phyloP scores from a whole-genome alignment of 2,113 vertebrate genomes.

The Triplophysa rosa region DNA sequence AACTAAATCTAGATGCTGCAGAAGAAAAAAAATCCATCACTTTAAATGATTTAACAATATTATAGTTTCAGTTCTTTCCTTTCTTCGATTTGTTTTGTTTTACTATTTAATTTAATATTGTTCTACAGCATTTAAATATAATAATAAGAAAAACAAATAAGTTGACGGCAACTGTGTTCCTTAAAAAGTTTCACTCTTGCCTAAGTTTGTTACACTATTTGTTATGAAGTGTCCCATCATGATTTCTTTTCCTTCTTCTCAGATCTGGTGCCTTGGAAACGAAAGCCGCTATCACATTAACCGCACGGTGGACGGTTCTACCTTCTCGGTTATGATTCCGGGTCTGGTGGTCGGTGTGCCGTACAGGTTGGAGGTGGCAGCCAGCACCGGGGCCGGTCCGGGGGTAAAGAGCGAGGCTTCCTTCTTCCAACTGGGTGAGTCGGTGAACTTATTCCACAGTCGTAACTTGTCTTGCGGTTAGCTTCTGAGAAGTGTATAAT shows the following conservation, averaged over 20 bases:
- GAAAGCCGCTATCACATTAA: conserved; percentile 95
- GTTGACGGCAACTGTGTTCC: not conserved
- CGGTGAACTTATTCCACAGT: not conserved
- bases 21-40: no score
- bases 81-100: no score
- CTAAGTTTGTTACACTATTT: not conserved
- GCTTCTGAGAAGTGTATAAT: not conserved
- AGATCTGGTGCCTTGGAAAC: conserved; percentile 98
- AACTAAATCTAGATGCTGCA: no score
- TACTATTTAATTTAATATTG: no score
- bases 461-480: conserved; percentile 23
- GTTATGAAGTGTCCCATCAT: not conserved
- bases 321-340: conserved; percentile 87
- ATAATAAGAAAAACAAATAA: not conserved
- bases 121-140: not conserved
- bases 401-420: conserved; percentile 92
- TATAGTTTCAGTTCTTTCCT: no score
- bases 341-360: conserved; percentile 87
- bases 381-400: conserved; percentile 87
- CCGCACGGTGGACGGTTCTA: conserved; percentile 88
- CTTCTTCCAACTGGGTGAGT: conserved; percentile 92
- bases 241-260: conserved; percentile 39
- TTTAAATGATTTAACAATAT: no score
- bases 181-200: not conserved
- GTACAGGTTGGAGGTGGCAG: conserved; percentile 93